Base-by-base conservation (phyloP, 64 coral and sea anemone genomes). In the Platygyra sinensis region DNA sequence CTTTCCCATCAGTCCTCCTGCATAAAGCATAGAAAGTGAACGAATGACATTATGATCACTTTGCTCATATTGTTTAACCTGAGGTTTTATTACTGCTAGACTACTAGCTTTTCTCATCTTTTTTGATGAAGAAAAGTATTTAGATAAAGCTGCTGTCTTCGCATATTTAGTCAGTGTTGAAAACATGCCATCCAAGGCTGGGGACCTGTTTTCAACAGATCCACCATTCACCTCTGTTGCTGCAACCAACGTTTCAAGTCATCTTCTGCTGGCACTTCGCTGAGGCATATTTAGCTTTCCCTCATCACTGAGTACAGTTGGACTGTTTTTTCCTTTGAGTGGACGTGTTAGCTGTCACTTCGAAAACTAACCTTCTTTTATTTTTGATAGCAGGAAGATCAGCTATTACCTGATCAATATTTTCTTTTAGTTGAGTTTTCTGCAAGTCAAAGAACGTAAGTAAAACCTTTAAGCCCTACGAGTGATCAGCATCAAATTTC, bases 11-110 rank as follows among this genome's bases (percentile, higher is more conserved):
- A 92, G 25, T 46, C 90, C 90, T 46, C 90, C 82, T 24, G 90
- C 90, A 92, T 92, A 92, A 30, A 92, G 90, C 14, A 92, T 62
- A 14, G 90, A 62, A 86, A 73, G 71, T 0, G 90, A 92, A 51
- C 84, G 36, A 33, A 89, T 69, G 52, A 74, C 61, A 74, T 93
- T 93, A 27, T 93, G 86, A 9, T 93, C 24, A 20, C 77, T 51
- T 74, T 89, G 51, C 46, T 93, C 86, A 84, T 88, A 93, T 0
- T 42, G 52, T 36, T 50, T 52, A 16, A 28, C 12, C 10, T 88
- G 65, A 46, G 16, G 16, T 69, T 14, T 72, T 89, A 30, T 77
- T n/a, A 22, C 67, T 0, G 31, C 30, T 12, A 50, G 0, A 31
- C 30, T 27, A 31, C 30, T 27, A 15, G 64, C 92, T 30, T 89